Evolutionary conservation across 2,797 vertebrate species (phyloP).

Genomic region (Sitta carolinensis): DNA sequence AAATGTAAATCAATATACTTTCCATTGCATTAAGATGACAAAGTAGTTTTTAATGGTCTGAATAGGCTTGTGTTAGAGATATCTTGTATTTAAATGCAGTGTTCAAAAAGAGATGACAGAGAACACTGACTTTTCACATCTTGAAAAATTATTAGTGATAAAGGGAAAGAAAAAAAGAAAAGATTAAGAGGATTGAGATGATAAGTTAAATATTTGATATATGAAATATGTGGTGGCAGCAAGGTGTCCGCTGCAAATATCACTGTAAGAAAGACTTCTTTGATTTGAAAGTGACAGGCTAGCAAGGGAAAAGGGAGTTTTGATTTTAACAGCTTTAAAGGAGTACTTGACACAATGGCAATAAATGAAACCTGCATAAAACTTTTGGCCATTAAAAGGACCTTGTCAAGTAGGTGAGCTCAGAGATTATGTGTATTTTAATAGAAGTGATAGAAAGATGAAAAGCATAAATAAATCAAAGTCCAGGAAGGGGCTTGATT

Average conservation of each 20-base stretch:
- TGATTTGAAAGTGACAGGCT: not conserved
- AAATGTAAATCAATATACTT: slow-evolving; percentile 5
- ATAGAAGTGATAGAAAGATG: not conserved
- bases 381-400: not conserved
- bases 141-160: not conserved
- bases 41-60: not conserved
- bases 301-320: not conserved
- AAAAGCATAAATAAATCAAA: not conserved
- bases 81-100: not conserved
- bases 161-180: not conserved
- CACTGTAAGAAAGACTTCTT: not conserved
- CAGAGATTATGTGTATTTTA: not conserved
- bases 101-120: not conserved
- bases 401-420: not conserved
- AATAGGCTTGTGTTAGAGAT: not conserved
- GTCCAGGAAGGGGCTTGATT: not conserved
- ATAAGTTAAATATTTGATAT: not conserved
- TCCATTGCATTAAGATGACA: not conserved
- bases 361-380: not conserved
- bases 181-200: not conserved
- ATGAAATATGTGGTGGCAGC: not conserved
- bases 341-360: not conserved
- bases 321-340: not conserved
- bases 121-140: not conserved
- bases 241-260: not conserved